Evolutionary conservation across 2,888 invertebrate species (phyloP).

Genomic region (Drosophila koepferae): DNA sequence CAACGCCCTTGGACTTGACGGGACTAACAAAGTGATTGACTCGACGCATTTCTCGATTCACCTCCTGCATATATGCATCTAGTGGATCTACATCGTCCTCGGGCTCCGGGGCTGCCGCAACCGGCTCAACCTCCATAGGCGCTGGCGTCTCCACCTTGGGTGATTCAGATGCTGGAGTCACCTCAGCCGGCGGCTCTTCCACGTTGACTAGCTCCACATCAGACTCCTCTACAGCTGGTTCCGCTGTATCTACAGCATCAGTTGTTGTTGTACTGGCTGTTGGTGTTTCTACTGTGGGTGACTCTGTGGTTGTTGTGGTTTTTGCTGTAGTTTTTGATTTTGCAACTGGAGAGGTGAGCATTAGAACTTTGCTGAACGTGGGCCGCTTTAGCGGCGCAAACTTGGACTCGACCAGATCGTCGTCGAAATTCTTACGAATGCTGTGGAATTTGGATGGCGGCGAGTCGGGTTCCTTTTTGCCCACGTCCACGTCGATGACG

Average conservation of each 20-base stretch:
- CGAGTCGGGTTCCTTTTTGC: conserved; percentile 77
- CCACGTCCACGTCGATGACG: conserved; percentile 49
- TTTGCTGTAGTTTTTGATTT: neutral
- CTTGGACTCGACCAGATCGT: conserved; percentile 74
- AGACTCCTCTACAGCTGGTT: neutral
- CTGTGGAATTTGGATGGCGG: conserved; percentile 82
- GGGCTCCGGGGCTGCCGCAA: conserved; percentile 84
- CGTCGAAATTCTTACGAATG: conserved; percentile 81
- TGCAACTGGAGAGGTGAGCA: conserved; percentile 23
- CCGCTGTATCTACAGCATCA: neutral
- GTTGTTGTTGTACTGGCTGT: neutral
- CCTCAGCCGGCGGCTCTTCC: conserved; percentile 9
- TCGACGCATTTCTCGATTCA: conserved; percentile 87
- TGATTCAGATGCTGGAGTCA: neutral
- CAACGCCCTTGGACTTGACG: conserved; percentile 87
- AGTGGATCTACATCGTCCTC: conserved; percentile 97
- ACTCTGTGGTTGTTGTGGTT: neutral
- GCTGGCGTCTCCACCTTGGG: conserved; percentile 13
- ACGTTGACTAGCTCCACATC: conserved; percentile 4
- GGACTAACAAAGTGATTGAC: conserved; percentile 85
- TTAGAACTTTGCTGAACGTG: conserved; percentile 66
- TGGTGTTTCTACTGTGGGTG: neutral
- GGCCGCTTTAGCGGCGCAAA: conserved; percentile 67
- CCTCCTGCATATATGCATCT: conserved; percentile 98
- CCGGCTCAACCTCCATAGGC: conserved; percentile 18